phyloP scores from a whole-genome alignment of 2,113 vertebrate genomes.

The Oryctolagus cuniculus region mOryCun1.1 NC_091453.1:16783001-16783500 shows the following conservation, averaged over 20 bases:
- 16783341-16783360: not conserved
- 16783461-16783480: too few species aligned
- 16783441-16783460: too few species aligned
- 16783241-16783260: not conserved
- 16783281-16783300: not conserved
- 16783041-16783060: not conserved
- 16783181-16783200: not conserved
- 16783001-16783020: not conserved
- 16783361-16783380: too few species aligned
- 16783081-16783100: not conserved
- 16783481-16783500: too few species aligned
- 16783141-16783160: not conserved
- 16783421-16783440: too few species aligned
- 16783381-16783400: too few species aligned
- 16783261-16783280: slow-evolving; percentile 37
- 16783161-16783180: not conserved
- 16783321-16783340: slow-evolving; percentile 47
- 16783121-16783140: not conserved
- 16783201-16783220: slow-evolving; percentile 9
- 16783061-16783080: slow-evolving; percentile 44
- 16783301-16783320: not conserved
- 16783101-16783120: not conserved
- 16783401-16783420: too few species aligned
- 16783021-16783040: not conserved
- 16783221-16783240: not conserved